A percentile compares a stretch with the other conserved stretches of the same genome.
Evolutionary conservation across 2,888 invertebrate genomes (phyloP).

Genomic region (Encarsia formosa): DNA sequence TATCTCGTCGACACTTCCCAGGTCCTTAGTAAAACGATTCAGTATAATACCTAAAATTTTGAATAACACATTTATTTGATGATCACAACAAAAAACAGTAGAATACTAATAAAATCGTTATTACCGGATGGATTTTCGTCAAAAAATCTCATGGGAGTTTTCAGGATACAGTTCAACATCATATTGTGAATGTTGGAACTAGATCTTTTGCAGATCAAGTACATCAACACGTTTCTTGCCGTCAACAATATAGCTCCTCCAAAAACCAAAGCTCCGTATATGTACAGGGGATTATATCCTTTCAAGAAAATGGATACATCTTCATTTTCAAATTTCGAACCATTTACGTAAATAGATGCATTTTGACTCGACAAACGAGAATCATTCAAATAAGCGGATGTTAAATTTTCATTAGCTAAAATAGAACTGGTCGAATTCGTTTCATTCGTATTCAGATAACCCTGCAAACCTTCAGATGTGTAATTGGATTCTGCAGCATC

Average conservation of each 20-base stretch:
- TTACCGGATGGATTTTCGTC: slow-evolving; percentile 49
- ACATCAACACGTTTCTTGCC: slow-evolving; percentile 56
- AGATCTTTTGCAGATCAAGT: slow-evolving; percentile 65
- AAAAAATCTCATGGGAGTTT: slow-evolving; percentile 77
- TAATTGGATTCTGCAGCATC: too few relatives aligned
- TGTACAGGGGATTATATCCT: slow-evolving; percentile 39
- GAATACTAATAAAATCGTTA: background rate
- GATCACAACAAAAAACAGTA: background rate
- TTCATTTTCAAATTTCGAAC: too few relatives aligned
- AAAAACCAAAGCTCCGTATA: slow-evolving; percentile 60
- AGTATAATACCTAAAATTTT: slow-evolving; percentile 65
- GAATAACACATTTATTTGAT: background rate
- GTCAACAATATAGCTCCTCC: slow-evolving; percentile 46
- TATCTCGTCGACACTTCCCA: slow-evolving; percentile 72
- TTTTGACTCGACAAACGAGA: too few relatives aligned
- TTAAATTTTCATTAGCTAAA: too few relatives aligned
- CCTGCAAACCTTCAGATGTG: too few relatives aligned
- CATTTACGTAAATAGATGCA: too few relatives aligned
- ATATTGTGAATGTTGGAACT: slow-evolving; percentile 67
- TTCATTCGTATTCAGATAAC: too few relatives aligned
- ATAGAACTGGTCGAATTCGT: too few relatives aligned
- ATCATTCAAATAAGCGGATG: too few relatives aligned
- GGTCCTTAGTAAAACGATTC: slow-evolving; percentile 81
- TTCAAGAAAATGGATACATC: too few relatives aligned
- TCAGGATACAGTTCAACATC: slow-evolving; percentile 72